Evolutionary conservation across 2,113 vertebrate species (phyloP).

Genomic region (Cebidichthys violaceus): DNA sequence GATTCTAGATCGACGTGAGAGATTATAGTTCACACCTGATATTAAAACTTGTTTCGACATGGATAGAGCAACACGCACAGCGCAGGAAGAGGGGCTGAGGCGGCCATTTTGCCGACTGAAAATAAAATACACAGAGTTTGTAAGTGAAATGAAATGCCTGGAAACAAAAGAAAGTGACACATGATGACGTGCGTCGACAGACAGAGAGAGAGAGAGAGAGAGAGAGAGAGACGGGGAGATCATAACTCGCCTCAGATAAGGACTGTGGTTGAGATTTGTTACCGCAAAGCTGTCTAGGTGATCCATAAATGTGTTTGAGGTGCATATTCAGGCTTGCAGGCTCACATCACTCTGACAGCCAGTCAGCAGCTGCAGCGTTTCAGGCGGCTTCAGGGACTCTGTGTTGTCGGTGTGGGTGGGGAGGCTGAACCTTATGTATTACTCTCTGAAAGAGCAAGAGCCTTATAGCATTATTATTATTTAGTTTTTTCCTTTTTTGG

Average conservation of each 20-base stretch:
- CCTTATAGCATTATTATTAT: background rate
- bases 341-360: constrained; percentile 3
- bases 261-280: constrained; percentile 10
- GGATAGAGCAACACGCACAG: background rate
- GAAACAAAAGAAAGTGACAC: constrained; percentile 19
- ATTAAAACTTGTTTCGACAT: background rate
- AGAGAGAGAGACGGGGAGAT: background rate
- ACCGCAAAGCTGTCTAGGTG: constrained; percentile 6
- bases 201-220: background rate
- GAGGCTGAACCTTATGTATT: background rate
- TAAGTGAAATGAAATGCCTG: constrained; percentile 1
- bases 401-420: background rate
- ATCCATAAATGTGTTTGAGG: background rate
- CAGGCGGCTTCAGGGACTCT: background rate
- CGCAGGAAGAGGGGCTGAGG: background rate
- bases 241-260: background rate
- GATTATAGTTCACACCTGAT: background rate
- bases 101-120: constrained; percentile 1
- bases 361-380: constrained; percentile 11
- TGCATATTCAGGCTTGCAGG: background rate
- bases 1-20: background rate
- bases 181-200: no score
- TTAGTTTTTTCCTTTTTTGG: background rate
- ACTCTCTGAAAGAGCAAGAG: background rate
- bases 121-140: background rate